Base-by-base conservation (phyloP, 2,797 vertebrate genomes). In the Falco biarmicus region DNA sequence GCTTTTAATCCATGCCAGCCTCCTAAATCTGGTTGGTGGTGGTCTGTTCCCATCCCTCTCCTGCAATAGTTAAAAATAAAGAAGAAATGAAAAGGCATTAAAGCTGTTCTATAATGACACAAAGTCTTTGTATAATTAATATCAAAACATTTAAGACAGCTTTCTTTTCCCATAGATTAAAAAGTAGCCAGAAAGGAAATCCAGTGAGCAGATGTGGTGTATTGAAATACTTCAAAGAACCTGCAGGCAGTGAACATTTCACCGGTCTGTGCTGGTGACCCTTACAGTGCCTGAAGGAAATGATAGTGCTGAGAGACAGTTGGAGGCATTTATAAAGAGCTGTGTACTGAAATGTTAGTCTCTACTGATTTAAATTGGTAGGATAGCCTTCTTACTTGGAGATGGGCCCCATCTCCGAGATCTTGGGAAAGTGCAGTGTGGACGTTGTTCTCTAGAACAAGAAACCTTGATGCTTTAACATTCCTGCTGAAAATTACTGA, bases 1-100 rank as follows among this genome's bases (percentile, higher is more conserved):
- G 64, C 80, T 95, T 97, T 88, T 96, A 86, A 89, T 93, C 57
- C 54, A 47, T 70, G 83, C 66, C 86, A 96, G 53, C 45, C 60
- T 85, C 32, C 32, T 51, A 78, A 92, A 85, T 90, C 71, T 81
- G 43, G 8, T 64, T 76, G 89, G 2, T 87, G 59, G 37, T 81
- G 31, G 34, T 79, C 80, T 16, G 43, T 28, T 69, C 9, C 15
- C 37, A 18, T 26, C 11, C 6, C 4, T 2, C 5, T 64, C 15
- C 8, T 41, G 41, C 25, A 24, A 15, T 19, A 82, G 25, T 83
- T 74, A 74, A 77, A 88, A 66, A 66, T 56, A 60, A 70, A 83
- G 17, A 68, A 60, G 37, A 34, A 75, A 68, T n/a, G 18, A 61
- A 74, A 83, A 91, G 70, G 21, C n/a, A 91, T 91, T 68, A 63